phyloP scores from a whole-genome alignment of 2,797 vertebrate genomes.

The Holocentrus rufus region DNA sequence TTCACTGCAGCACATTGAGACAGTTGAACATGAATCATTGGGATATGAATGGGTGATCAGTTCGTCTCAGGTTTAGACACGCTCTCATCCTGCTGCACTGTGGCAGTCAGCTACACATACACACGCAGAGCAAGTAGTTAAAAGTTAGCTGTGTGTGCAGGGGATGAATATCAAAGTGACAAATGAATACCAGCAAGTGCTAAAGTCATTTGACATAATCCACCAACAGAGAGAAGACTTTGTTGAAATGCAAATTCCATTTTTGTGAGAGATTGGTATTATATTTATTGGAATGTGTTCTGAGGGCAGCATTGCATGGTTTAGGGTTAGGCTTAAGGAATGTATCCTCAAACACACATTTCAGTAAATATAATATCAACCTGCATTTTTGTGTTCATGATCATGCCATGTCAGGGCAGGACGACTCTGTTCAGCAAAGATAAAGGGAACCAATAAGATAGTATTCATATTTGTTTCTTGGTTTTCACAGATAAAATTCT shows the following conservation, averaged over 20 bases:
- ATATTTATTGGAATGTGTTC: no score
- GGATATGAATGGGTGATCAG: constrained; percentile 26
- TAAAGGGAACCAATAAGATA: not conserved
- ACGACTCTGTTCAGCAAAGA: not conserved
- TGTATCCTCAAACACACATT: no score
- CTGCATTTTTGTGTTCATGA: not conserved
- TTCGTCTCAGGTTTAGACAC: constrained; percentile 4
- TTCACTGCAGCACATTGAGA: constrained; percentile 44
- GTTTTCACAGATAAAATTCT: not conserved
- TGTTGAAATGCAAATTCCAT: not conserved
- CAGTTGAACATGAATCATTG: constrained; percentile 26
- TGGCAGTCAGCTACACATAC: not conserved
- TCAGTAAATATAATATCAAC: no score
- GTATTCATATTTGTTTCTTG: not conserved
- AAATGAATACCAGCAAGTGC: not conserved
- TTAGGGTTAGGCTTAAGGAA: no score
- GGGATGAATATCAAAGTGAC: not conserved
- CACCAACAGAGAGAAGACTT: not conserved
- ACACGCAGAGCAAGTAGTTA: not conserved
- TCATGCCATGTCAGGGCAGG: no score
- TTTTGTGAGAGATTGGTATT: not conserved
- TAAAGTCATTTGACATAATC: not conserved
- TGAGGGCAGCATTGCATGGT: no score
- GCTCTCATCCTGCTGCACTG: not conserved
- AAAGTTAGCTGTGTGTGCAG: not conserved